Conservation (phyloP, 2,113 vertebrate species). For the Leucosticte australis region DNA sequence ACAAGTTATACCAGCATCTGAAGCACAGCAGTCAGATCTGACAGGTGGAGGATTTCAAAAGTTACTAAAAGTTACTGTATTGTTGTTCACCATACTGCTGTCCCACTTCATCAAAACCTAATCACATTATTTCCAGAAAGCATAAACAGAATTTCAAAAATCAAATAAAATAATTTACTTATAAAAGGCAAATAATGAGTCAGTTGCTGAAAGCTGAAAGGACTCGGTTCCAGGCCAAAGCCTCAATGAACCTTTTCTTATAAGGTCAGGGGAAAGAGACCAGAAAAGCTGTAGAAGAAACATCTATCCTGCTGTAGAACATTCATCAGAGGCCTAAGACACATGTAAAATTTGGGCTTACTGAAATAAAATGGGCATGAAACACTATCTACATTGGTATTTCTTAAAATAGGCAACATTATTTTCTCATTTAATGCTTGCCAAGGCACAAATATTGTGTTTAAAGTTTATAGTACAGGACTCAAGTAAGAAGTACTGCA, state of each 20-base stretch:
- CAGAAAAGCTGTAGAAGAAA: not conserved
- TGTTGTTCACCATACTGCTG: not conserved
- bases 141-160: not conserved
- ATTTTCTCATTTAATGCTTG: not conserved
- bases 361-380: not conserved
- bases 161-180: not conserved
- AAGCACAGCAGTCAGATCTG: not conserved
- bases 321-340: not conserved
- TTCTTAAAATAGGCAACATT: not conserved
- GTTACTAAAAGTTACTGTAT: not conserved
- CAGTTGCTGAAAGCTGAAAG: not conserved
- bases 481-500: not conserved
- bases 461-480: not conserved
- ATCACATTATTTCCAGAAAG: not conserved
- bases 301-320: not conserved
- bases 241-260: not conserved
- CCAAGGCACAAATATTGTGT: not conserved
- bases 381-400: not conserved
- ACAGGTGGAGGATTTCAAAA: not conserved
- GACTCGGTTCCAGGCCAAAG: not conserved
- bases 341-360: not conserved
- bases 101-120: not conserved
- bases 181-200: not conserved
- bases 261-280: not conserved
- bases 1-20: not conserved